Evolutionary conservation across 2,797 vertebrate species (phyloP).

Genomic region (Acropternis orthonyx): DNA sequence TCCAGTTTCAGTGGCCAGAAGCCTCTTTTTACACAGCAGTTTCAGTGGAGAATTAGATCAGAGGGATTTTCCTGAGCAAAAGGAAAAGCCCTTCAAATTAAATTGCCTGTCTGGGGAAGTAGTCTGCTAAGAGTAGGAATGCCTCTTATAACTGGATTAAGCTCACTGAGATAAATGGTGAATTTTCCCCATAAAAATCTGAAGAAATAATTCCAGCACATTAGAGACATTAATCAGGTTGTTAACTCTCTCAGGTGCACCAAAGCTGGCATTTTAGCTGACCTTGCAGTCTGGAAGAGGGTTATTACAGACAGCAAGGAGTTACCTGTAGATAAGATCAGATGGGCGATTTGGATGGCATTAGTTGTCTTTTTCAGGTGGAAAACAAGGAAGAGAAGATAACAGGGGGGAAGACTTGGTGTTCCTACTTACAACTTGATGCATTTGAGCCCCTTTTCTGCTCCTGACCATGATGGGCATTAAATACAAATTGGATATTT

Average conservation of each 20-base stretch:
- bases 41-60: conserved; percentile 8
- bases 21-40: not conserved
- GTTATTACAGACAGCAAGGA: not conserved
- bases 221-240: not conserved
- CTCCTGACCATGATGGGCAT: not conserved
- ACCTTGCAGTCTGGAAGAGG: not conserved
- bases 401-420: not conserved
- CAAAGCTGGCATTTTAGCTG: not conserved
- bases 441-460: conserved; percentile 7
- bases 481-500: not conserved
- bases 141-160: not conserved
- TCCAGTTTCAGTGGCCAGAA: not conserved
- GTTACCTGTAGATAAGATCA: not conserved
- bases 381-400: not conserved
- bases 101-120: not conserved
- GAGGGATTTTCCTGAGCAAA: not conserved
- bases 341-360: not conserved
- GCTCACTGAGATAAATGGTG: not conserved
- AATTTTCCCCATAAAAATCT: not conserved
- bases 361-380: not conserved
- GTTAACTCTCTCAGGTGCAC: not conserved
- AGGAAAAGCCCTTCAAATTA: not conserved
- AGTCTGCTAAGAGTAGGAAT: not conserved
- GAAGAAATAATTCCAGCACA: not conserved
- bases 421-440: not conserved